Evolutionary conservation across 2,797 vertebrate genomes (phyloP).

Genomic region (Hypotaenidia philippensis): DNA sequence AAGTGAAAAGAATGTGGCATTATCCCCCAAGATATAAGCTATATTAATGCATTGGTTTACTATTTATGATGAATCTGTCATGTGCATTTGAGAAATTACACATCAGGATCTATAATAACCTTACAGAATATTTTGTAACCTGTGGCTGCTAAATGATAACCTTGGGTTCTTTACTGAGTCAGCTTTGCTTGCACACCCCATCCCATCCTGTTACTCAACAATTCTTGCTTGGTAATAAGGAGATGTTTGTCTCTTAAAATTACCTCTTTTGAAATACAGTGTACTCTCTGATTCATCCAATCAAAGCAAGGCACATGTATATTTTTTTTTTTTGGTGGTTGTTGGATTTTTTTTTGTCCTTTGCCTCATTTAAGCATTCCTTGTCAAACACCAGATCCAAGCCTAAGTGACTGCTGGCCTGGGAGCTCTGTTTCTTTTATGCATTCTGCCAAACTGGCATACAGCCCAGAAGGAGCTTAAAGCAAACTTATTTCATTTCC

Average conservation of each 20-base stretch:
- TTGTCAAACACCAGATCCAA: conserved; percentile 52
- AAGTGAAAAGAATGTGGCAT: conserved; percentile 35
- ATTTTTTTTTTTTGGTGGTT: too few species aligned
- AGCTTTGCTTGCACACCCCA: neutral
- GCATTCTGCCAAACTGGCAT: conserved; percentile 58
- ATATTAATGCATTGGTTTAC: conserved; percentile 32
- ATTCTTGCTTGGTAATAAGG: neutral
- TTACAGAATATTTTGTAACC: conserved; percentile 1
- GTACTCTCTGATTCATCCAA: neutral
- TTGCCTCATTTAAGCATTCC: conserved; percentile 27
- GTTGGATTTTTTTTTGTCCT: neutral
- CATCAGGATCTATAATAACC: neutral
- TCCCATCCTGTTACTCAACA: neutral
- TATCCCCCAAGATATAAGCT: conserved; percentile 32
- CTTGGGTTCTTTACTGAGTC: neutral
- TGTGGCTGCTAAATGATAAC: neutral
- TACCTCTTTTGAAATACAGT: neutral
- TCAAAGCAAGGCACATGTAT: neutral
- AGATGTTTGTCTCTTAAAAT: conserved; percentile 38
- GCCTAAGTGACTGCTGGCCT: conserved; percentile 56
- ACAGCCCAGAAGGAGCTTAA: conserved; percentile 61
- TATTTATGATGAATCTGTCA: conserved; percentile 52
- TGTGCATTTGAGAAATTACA: conserved; percentile 21
- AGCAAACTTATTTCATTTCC: conserved; percentile 61
- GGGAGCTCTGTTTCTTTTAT: conserved; percentile 51